These are phyloP conservation scores for Deilephila porcellus DNA, from an alignment of 2,888 invertebrate species.

Conservation along the genomic window DNA sequence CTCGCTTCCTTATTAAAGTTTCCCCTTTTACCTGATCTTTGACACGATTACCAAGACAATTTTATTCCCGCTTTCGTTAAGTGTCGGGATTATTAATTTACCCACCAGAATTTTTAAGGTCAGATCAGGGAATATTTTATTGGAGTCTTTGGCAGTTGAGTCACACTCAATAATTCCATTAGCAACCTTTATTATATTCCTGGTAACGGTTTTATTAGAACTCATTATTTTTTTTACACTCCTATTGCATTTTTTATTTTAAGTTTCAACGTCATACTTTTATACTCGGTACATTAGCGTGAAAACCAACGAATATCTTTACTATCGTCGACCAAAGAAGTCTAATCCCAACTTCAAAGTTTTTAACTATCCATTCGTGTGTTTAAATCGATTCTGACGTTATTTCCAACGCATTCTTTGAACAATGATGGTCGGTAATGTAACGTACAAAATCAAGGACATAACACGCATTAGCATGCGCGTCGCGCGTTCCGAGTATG, in stretches of 20 bases:
- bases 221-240: not conserved
- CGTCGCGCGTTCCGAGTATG: slow-evolving; percentile 48
- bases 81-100: slow-evolving; percentile 32
- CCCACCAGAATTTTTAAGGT: not conserved
- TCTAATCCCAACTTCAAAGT: not conserved
- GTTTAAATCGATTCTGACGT: slow-evolving; percentile 1
- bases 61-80: slow-evolving; percentile 38
- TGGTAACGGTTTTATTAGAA: too few relatives aligned
- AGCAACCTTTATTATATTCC: not conserved
- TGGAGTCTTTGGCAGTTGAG: not conserved
- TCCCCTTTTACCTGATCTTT: slow-evolving; percentile 48
- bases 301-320: not conserved
- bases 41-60: slow-evolving; percentile 44
- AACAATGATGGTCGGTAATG: slow-evolving; percentile 31
- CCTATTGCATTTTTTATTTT: not conserved
- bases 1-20: slow-evolving; percentile 57
- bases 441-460: slow-evolving; percentile 56
- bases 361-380: not conserved
- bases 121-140: not conserved
- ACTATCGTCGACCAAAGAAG: not conserved
- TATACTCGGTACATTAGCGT: not conserved
- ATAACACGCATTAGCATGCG: slow-evolving; percentile 53
- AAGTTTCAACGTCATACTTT: not conserved
- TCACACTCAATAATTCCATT: not conserved
- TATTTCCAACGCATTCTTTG: slow-evolving; percentile 2